A percentile compares a stretch with the other conserved stretches of the same genome.
These are phyloP conservation scores for Sebastes umbrosus DNA, from an alignment of 2,797 vertebrate species.

Conservation along the genomic window DNA sequence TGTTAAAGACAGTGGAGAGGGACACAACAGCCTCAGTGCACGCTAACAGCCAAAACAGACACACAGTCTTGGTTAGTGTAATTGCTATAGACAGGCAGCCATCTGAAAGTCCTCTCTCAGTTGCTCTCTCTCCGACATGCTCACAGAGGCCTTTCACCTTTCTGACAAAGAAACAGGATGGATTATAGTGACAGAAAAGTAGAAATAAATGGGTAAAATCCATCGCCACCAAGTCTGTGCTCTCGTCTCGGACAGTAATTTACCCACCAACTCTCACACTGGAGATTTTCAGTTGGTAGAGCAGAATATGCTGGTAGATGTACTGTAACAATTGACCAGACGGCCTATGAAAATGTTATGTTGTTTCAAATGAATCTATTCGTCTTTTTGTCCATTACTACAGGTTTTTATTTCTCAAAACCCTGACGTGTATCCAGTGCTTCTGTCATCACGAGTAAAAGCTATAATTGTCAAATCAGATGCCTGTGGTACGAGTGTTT, in stretches of 20 bases:
- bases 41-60: constrained; percentile 63
- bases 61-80: constrained; percentile 51
- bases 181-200: constrained; percentile 12
- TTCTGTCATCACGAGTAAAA: neutral
- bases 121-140: constrained; percentile 9
- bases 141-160: constrained; percentile 30
- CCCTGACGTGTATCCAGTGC: neutral
- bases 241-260: neutral
- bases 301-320: no score
- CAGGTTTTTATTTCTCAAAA: constrained; percentile 1
- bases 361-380: constrained; percentile 33
- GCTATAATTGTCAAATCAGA: constrained; percentile 32
- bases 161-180: neutral
- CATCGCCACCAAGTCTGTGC: neutral
- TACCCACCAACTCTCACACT: neutral
- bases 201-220: constrained; percentile 5
- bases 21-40: constrained; percentile 61
- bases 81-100: constrained; percentile 65
- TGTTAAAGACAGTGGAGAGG: constrained; percentile 76
- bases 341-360: constrained; percentile 18
- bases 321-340: neutral
- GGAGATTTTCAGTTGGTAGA: neutral
- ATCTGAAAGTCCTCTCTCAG: constrained; percentile 39
- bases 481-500: neutral
- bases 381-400: constrained; percentile 10